Base-by-base conservation (phyloP, 2,888 invertebrate genomes). In the Diarsia rubi region DNA sequence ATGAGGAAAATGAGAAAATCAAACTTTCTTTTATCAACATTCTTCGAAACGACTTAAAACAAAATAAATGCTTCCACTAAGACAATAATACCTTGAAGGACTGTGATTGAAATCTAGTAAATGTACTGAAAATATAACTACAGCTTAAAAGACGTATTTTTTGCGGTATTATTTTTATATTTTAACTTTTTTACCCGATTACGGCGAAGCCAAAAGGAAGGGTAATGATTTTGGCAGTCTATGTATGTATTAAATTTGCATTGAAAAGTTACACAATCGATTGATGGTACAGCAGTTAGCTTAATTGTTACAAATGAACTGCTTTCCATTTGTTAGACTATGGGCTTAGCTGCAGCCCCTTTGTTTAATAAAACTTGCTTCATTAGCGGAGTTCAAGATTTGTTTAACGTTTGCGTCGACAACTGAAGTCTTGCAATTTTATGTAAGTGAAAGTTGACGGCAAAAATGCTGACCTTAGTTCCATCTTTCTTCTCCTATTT, bases 291-390 rank as follows among this genome's bases (percentile, higher is more conserved):
- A 31, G 45, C 21, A 62, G 31, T 66, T 31, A 37, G 19, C n/a
- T 37, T 76, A 76, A 78, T 76, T 67, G 54, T 76, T 42, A 76
- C 44, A 76, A 71, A 78, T 62, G 60, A 62, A 47, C n/a, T n/a
- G 27, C 6, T 77, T 45, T 52, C 42, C 31, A 49, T 68, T 68
- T 0, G 31, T 63, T 27, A 27, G 27, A 45, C 27, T 64, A 69
- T 52, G 69, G n/a, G 44, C 2, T 69, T 31, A 64, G 19, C 57
- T 64, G 52, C 52, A 67, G 42, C 44, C 42, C 16, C 16, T 63
- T 75, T 59, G 16, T 54, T 66, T 24, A n/a, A 63, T 63, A 21
- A 73, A 76, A 57, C 21, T 57, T 44, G 31, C 24, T 63, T 64
- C 27, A 72, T 72, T 37, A 72, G 16, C 4, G 16, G 21, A 52